Percentiles rank a stretch among this genome's conserved stretches.
Evolutionary conservation across 2,888 invertebrate species (phyloP).

Genomic region (Chymomyza amoena): DNA sequence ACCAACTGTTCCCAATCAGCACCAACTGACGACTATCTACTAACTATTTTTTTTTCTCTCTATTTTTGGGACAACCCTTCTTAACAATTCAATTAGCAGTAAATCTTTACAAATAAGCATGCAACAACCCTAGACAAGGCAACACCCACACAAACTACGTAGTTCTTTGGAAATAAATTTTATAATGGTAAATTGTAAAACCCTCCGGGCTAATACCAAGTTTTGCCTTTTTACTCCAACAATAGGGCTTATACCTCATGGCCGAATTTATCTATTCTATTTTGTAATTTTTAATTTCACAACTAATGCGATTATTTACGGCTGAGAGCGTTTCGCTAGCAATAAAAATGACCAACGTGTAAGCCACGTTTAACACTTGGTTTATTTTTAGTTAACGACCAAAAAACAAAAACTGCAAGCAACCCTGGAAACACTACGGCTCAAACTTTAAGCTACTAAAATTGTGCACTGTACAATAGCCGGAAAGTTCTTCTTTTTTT

Average conservation of each 20-base stretch:
- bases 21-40: not conserved
- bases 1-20: conserved; percentile 6
- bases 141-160: conserved; percentile 2
- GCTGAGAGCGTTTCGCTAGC: conserved; percentile 55
- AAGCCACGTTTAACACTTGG: conserved; percentile 74
- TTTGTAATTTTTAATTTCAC: conserved; percentile 72
- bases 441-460: conserved; percentile 61
- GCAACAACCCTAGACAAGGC: not conserved
- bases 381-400: conserved; percentile 67
- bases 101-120: conserved; percentile 59
- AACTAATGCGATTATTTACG: conserved; percentile 71
- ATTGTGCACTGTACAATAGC: not conserved
- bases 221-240: not conserved
- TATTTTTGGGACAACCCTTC: conserved; percentile 29
- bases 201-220: not conserved
- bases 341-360: conserved; percentile 73
- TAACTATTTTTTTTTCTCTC: not conserved
- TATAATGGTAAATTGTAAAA: not conserved
- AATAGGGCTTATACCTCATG: not conserved
- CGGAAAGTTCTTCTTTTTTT: not conserved
- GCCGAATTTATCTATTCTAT: conserved; percentile 65
- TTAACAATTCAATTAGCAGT: conserved; percentile 68
- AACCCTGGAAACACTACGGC: conserved; percentile 49
- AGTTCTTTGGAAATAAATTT: not conserved
- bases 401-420: conserved; percentile 2